phyloP scores from a whole-genome alignment of 2,888 invertebrate species.

The Ceraclea dissimilis region DNA sequence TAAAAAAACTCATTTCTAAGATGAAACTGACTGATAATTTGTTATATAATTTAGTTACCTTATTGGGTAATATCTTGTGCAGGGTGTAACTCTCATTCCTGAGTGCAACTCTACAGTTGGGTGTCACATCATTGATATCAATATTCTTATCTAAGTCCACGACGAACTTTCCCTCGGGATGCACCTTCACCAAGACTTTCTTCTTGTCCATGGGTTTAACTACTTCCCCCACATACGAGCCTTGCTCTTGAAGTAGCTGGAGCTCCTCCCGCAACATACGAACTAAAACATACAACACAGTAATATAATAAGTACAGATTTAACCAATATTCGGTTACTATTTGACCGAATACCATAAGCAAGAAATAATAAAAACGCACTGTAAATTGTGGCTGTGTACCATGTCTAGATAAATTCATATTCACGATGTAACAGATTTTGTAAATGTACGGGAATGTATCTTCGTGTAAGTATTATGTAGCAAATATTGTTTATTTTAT shows the following conservation, averaged over 20 bases:
- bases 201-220: slow-evolving; percentile 99
- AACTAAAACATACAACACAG: slow-evolving; percentile 53
- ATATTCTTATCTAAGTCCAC: slow-evolving; percentile 99
- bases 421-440: too few relatives aligned
- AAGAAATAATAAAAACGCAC: too few relatives aligned
- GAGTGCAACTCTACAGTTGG: slow-evolving; percentile 94
- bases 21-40: too few relatives aligned
- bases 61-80: slow-evolving; percentile 98
- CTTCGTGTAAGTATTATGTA: too few relatives aligned
- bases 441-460: too few relatives aligned
- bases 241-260: slow-evolving; percentile 94
- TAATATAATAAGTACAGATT: not conserved
- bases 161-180: slow-evolving; percentile 99
- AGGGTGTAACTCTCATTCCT: slow-evolving; percentile 97
- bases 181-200: slow-evolving; percentile 97
- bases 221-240: slow-evolving; percentile 98
- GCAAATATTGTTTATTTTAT: too few relatives aligned
- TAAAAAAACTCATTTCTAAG: too few relatives aligned
- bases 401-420: too few relatives aligned
- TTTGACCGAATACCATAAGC: too few relatives aligned
- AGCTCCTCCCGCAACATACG: slow-evolving; percentile 96
- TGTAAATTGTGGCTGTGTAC: too few relatives aligned
- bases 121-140: slow-evolving; percentile 95
- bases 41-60: too few relatives aligned
- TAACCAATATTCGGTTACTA: not conserved